Percentiles rank a stretch among this genome's conserved stretches.
These are phyloP conservation scores for Oxygymnocypris stewartii DNA, from an alignment of 2,113 vertebrate genomes.

Conservation along the genomic window DNA sequence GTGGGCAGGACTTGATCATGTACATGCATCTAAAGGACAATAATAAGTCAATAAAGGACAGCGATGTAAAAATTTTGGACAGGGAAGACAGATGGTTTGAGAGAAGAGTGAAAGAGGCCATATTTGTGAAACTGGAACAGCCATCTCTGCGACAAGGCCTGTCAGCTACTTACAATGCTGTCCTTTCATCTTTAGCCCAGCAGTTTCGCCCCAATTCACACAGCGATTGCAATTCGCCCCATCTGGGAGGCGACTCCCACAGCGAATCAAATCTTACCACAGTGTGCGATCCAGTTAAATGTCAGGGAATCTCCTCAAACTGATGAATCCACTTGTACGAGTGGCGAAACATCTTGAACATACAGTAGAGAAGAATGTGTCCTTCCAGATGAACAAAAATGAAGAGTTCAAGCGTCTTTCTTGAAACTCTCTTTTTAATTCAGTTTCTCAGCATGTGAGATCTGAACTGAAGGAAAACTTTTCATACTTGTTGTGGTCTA, in stretches of 20 bases:
- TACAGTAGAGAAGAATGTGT: neutral
- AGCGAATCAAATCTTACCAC: slow-evolving; percentile 14
- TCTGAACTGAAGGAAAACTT: neutral
- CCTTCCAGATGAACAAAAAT: neutral
- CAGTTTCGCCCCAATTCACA: slow-evolving; percentile 32
- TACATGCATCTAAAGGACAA: slow-evolving; percentile 6
- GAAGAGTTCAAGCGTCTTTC: neutral
- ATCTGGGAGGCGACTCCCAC: slow-evolving; percentile 16
- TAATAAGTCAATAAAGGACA: neutral
- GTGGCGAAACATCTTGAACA: slow-evolving; percentile 23
- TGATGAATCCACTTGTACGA: slow-evolving; percentile 24
- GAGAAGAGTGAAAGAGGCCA: slow-evolving; percentile 4
- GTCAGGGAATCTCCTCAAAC: slow-evolving; percentile 9
- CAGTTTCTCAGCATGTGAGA: neutral
- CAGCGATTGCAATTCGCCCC: neutral
- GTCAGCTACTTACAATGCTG: slow-evolving; percentile 30
- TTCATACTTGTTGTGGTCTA: neutral
- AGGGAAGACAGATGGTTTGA: neutral
- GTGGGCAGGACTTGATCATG: neutral
- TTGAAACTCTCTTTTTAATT: neutral
- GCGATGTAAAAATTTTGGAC: neutral
- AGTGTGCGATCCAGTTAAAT: slow-evolving; percentile 3
- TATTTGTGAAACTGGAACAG: slow-evolving; percentile 17
- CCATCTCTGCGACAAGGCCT: slow-evolving; percentile 17
- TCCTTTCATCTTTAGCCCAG: slow-evolving; percentile 24